These are phyloP conservation scores for Drosophila pseudoananassae DNA, from an alignment of 1,140 invertebrate species.

Conservation along the genomic window DNA sequence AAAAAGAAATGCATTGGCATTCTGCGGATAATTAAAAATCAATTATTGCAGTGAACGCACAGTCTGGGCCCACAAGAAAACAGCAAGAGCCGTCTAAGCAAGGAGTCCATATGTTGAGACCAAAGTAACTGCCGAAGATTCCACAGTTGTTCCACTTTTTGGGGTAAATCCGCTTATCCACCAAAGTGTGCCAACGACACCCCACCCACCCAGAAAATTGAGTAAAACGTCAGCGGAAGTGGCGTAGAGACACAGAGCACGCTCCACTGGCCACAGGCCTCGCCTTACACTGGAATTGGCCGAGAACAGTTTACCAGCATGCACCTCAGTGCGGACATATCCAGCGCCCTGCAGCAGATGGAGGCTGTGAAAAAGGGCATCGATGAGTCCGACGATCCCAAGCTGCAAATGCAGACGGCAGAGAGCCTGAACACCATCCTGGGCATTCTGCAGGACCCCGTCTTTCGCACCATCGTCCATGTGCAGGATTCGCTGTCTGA, in stretches of 20 bases:
- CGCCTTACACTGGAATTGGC: slow-evolving; percentile 36
- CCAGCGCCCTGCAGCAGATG: slow-evolving; percentile 91
- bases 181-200: slow-evolving; percentile 48
- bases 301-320: slow-evolving; percentile 50
- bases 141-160: slow-evolving; percentile 21
- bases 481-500: slow-evolving; percentile 94
- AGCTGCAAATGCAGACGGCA: slow-evolving; percentile 90
- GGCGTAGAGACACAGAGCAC: slow-evolving; percentile 29
- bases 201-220: slow-evolving; percentile 13
- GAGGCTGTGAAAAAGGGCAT: slow-evolving; percentile 91
- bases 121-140: slow-evolving; percentile 7
- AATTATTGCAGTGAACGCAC: slow-evolving; percentile 20
- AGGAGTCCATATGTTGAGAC: not conserved
- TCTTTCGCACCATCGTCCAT: slow-evolving; percentile 95
- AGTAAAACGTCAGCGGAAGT: slow-evolving; percentile 33
- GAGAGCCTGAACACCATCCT: slow-evolving; percentile 95
- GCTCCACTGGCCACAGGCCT: slow-evolving; percentile 51
- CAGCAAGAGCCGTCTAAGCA: not conserved
- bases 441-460: slow-evolving; percentile 94
- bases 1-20: slow-evolving; percentile 9
- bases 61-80: slow-evolving; percentile 5
- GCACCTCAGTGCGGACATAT: slow-evolving; percentile 85
- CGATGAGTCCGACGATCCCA: slow-evolving; percentile 89
- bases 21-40: slow-evolving; percentile 49
- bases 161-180: slow-evolving; percentile 21